phyloP scores from a whole-genome alignment of 2,113 vertebrate genomes.

The Zapus hudsonius region DNA sequence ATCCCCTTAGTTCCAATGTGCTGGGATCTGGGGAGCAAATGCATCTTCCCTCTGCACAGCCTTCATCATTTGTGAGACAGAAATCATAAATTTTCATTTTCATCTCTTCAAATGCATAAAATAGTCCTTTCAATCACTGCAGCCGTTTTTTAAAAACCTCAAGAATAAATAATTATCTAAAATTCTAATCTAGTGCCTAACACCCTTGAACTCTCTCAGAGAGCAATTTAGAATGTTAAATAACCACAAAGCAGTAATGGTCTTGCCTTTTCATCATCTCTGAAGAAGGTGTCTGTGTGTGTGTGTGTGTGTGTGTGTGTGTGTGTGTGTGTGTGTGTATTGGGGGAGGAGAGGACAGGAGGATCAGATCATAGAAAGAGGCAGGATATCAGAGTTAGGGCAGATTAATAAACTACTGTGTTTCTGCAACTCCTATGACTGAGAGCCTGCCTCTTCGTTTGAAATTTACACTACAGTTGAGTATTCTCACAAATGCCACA shows the following conservation, averaged over 20 bases:
- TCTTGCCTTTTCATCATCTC: conserved; percentile 73
- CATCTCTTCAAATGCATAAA: background rate
- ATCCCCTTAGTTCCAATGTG: background rate
- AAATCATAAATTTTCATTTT: conserved; percentile 13
- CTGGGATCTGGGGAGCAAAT: background rate
- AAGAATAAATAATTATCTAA: conserved; percentile 8
- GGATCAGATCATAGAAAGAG: conserved; percentile 61
- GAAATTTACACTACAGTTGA: conserved; percentile 79
- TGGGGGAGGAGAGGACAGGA: background rate
- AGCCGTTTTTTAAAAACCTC: background rate
- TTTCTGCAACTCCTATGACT: conserved; percentile 75
- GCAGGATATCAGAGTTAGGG: conserved; percentile 59
- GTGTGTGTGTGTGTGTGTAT: background rate
- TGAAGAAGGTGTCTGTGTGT: conserved; percentile 42
- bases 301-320: background rate
- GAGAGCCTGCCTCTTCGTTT: conserved; percentile 72
- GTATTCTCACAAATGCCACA: conserved; percentile 64
- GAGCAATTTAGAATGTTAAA: conserved; percentile 10
- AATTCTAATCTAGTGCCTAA: background rate
- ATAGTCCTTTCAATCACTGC: background rate
- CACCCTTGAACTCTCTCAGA: background rate
- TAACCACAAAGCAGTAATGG: background rate
- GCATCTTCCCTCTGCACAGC: background rate
- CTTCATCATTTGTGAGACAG: background rate
- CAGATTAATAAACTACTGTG: conserved; percentile 77